Evolutionary conservation across 92 coral and sea anemone species (phyloP), one percentile per base, ranked within the genome.

Genomic region (Metridium senile): DNA sequence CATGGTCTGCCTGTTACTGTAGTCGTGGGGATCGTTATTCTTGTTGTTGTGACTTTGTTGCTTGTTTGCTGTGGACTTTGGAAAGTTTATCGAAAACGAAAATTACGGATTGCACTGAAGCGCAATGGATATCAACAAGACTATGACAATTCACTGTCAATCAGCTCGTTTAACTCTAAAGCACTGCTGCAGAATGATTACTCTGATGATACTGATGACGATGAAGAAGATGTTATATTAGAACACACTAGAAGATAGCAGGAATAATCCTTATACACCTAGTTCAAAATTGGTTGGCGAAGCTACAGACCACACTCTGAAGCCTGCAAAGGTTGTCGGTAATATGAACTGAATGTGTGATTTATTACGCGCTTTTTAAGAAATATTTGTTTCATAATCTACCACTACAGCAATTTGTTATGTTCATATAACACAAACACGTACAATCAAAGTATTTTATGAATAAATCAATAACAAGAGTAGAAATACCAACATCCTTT

Each of bases 171-270:
- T 35, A 96, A 96, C 46, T 96, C 99, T 11, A 96, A 96, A 75
- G 94, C 99, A 78, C 75, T 96, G 76, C 85, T 96, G 16, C 85
- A 85, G 72, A 87, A 92, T 70, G 99, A 96, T 58, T 92, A 93
- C 74, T 93, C 97, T 27, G 99, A 96, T 65, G 99, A 96, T 58
- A 91, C 96, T 23, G 99, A 96, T 21, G 99, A 96, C 27, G 99
- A 96, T 29, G 99, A 96, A 51, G 93, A 90, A 47, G 99, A 96
- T 33, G 89, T 89, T 18, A 85, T 88, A 70, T 53, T 89, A 33
- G 97, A 91, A 39, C 87, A 83, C 47, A 39, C 81, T 26, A 56
- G 77, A 72, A 52, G 79, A 75, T 61, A 66, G 46, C 52, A 66
- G 66, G 25, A 62, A 33, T 26, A 63, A 11, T 63, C 10, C 28